Base-by-base conservation (phyloP, 2,888 invertebrate species). In the Acleris laterana region DNA sequence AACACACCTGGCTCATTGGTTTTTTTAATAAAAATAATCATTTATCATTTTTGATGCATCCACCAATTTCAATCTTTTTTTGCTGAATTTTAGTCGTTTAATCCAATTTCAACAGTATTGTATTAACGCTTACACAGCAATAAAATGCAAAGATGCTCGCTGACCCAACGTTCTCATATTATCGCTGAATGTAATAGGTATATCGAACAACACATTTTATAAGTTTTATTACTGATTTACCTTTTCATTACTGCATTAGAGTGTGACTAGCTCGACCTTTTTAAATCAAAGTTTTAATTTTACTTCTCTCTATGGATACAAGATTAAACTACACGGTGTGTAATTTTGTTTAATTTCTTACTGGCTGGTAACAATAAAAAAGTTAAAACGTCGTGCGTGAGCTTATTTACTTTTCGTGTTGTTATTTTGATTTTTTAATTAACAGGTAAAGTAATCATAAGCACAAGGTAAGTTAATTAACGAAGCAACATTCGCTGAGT, bases 161-260 rank as follows among this genome's bases (percentile, higher is more conserved):
- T 58, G 51, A 63, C 44, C 28, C 2, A 46, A 32, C 32, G 13
- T 16, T 51, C 17, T 63, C 63, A 58, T 63, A 42, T 50, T 49
- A 57, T 57, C 57, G 51, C 63, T 57, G 51, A 63, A 51, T 57
- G 28, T 42, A 46, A 46, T n/a, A n/a, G n/a, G n/a, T n/a, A n/a
- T n/a, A 32, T 9, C 9, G 32, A 32, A 32, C 32, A 32, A 6
- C 3, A n/a, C n/a, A n/a, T n/a, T 1, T 25, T 16, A 44, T 3
- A 6, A 16, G 13, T 16, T 42, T 3, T 3, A 1, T 25, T 44
- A 16, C 44, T 44, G 44, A 44, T n/a, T 44, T 9, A n/a, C 44
- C n/a, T n/a, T n/a, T 44, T 16, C 44, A 44, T 44, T 13, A 44
- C 44, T 16, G 16, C 44, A 16, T 42, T 32, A 28, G 32, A 46